Base-by-base conservation (phyloP, 1,140 invertebrate species). In the Laupala kohalensis region DNA sequence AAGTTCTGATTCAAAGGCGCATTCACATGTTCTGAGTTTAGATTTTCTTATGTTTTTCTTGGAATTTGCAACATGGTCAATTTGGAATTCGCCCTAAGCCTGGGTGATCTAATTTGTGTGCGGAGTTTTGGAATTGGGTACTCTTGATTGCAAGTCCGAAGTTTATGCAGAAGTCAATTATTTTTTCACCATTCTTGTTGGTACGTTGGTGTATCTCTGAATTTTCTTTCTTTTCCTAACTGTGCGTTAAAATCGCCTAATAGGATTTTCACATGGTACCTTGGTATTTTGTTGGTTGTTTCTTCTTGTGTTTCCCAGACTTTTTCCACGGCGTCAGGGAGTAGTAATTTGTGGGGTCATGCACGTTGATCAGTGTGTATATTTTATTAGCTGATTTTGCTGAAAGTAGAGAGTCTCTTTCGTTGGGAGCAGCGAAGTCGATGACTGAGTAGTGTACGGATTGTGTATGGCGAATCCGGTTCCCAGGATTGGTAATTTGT, bases 341-440 rank as follows among this genome's bases (percentile, higher is more conserved):
- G 25, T 68, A 30, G 15, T 73, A 26, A 27, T 73, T 73, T 68
- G 65, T 72, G 13, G 66, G 73, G 19, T 70, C 70, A 29, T 73
- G 69, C 9, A 71, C 27, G 37, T 71, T 73, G 37, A 73, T 73
- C 30, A 73, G n/a, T 24, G 73, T 73, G 73, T 67, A 73, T 2
- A 66, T 23, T 68, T 73, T 73, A 63, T 73, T 73, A 24, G 37
- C 26, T 67, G 62, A 71, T 53, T 68, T 71, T 27, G 71, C 27
- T 30, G 69, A 37, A 23, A 71, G 25, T 25, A 71, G 3, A 5
- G 73, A 71, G 15, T 72, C 24, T 67, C 73, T 71, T 67, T 73
- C 73, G 27, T 73, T 71, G n/a, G 73, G 70, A 25, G 70, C 67
- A 4, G 25, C 37, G 23, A 73, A 73, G 28, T 73, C 29, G 24